Evolutionary conservation across 2,888 invertebrate genomes (phyloP).

Genomic region (Heteromurus nitidus): DNA sequence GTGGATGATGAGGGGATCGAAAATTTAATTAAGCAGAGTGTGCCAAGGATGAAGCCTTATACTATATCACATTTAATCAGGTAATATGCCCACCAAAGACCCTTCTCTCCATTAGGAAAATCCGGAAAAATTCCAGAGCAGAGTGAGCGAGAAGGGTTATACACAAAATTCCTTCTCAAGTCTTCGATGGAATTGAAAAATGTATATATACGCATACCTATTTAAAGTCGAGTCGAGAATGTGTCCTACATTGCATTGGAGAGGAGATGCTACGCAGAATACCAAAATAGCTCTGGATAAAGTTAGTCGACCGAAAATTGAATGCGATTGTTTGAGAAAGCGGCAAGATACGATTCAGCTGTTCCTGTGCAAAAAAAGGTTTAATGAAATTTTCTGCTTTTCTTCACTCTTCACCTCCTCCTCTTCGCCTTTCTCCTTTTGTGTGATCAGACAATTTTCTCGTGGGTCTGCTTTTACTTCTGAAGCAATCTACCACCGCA

Average conservation of each 20-base stretch:
- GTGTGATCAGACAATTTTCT: slow-evolving; percentile 5
- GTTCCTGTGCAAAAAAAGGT: not conserved
- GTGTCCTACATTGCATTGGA: not conserved
- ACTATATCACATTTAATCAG: slow-evolving; percentile 29
- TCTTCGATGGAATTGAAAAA: too few species aligned
- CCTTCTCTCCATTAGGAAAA: not conserved
- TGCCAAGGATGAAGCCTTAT: not conserved
- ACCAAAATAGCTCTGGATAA: not conserved
- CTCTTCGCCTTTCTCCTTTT: not conserved
- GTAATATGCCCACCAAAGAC: not conserved
- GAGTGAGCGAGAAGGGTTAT: too few species aligned
- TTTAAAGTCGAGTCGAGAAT: too few species aligned
- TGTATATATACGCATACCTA: too few species aligned
- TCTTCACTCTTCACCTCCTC: not conserved
- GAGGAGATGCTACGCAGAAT: not conserved
- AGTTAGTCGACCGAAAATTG: not conserved
- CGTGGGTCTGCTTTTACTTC: not conserved
- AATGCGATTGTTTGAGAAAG: slow-evolving; percentile 16
- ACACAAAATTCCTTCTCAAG: too few species aligned
- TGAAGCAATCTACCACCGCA: not conserved
- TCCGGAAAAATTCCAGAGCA: not conserved
- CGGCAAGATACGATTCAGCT: slow-evolving; percentile 3
- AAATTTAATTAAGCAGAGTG: slow-evolving; percentile 52
- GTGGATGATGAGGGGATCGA: slow-evolving; percentile 5
- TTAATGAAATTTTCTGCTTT: slow-evolving; percentile 30